Conservation (phyloP, 2,888 invertebrate genomes). For the Hipparchia sbordonii region DNA sequence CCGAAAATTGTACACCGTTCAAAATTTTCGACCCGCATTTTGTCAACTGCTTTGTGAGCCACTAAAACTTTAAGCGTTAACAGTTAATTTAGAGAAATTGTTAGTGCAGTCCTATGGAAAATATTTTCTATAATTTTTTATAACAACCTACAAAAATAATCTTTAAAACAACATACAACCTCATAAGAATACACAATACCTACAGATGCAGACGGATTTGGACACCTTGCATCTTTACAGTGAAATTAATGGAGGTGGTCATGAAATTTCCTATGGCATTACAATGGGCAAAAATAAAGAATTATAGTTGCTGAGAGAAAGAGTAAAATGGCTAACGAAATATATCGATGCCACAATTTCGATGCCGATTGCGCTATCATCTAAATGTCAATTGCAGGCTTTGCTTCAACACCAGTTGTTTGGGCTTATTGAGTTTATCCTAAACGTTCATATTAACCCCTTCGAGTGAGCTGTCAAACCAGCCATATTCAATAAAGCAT, state of each 20-base stretch:
- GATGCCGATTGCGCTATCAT: conserved; percentile 63
- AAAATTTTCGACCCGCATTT: conserved; percentile 78
- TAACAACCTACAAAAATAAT: too few relatives aligned
- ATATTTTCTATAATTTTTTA: conserved; percentile 18
- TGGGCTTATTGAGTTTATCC: conserved; percentile 79
- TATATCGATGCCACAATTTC: conserved; percentile 33
- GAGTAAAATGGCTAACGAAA: conserved; percentile 21
- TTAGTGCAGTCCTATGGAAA: conserved; percentile 9
- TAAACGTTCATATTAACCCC: conserved; percentile 80
- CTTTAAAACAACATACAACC: too few relatives aligned
- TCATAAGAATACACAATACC: too few relatives aligned
- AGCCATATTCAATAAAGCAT: conserved; percentile 70
- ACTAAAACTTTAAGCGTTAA: conserved; percentile 46
- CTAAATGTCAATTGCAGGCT: conserved; percentile 77
- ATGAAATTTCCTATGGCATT: neutral
- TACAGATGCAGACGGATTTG: neutral
- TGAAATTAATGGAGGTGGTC: too few relatives aligned
- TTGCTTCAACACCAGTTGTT: conserved; percentile 77
- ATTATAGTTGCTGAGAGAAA: neutral
- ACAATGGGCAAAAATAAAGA: neutral
- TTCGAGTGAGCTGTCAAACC: conserved; percentile 78
- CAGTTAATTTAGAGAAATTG: conserved; percentile 37
- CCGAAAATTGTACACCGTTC: conserved; percentile 80
- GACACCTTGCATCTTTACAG: neutral
- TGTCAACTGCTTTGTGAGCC: conserved; percentile 63